phyloP scores from a whole-genome alignment of 1,140 invertebrate genomes.

The Drosophila sp. region DNA sequence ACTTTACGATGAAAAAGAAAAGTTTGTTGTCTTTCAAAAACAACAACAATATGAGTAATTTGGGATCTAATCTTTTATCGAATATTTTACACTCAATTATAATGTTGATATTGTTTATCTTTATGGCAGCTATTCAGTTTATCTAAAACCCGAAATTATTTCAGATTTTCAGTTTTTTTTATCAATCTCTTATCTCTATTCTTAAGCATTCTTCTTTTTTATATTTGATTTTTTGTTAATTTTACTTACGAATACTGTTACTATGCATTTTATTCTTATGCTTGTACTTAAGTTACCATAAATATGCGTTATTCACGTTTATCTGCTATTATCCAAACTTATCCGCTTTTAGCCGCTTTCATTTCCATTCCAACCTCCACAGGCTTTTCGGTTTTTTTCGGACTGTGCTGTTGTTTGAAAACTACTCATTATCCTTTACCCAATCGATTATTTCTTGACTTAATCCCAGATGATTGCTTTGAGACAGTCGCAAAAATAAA shows the following conservation, averaged over 20 bases:
- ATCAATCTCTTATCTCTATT: too few relatives aligned
- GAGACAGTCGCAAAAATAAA: constrained; percentile 17
- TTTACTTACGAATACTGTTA: too few relatives aligned
- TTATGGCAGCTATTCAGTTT: not conserved
- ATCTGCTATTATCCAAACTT: constrained; percentile 3
- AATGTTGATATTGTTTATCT: not conserved
- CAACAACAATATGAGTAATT: too few relatives aligned
- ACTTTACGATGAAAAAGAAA: too few relatives aligned
- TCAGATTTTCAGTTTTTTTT: too few relatives aligned
- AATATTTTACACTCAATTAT: constrained; percentile 5
- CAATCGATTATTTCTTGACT: not conserved
- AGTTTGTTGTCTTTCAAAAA: too few relatives aligned
- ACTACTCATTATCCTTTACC: too few relatives aligned
- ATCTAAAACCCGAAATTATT: not conserved
- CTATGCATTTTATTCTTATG: not conserved
- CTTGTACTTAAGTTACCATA: not conserved
- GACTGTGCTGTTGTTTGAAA: too few relatives aligned
- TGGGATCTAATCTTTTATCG: not conserved
- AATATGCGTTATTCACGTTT: not conserved
- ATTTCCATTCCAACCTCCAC: not conserved
- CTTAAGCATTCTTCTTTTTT: too few relatives aligned
- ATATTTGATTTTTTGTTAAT: too few relatives aligned
- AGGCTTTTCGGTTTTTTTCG: not conserved
- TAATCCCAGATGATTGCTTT: constrained; percentile 55
- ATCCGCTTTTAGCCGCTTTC: constrained; percentile 3